phyloP scores from a whole-genome alignment of 1,140 invertebrate species.

The Chymomyza costata region DNA sequence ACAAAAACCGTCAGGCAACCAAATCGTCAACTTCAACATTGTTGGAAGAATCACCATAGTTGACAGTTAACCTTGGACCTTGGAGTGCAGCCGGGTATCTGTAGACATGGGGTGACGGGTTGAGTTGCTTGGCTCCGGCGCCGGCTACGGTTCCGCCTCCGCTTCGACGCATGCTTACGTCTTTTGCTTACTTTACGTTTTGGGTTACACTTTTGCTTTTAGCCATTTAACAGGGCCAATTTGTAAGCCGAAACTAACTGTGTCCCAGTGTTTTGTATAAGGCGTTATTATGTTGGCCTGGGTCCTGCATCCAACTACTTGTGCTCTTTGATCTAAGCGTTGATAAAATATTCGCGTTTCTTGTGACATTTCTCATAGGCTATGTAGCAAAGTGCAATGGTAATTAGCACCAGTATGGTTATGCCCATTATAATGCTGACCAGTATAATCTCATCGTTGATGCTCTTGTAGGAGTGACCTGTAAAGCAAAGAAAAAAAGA shows the following conservation, averaged over 20 bases:
- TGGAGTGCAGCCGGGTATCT: conserved; percentile 13
- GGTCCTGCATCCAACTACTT: neutral
- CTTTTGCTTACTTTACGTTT: conserved; percentile 4
- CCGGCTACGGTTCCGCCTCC: neutral
- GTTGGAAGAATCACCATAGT: conserved; percentile 40
- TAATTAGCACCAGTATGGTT: conserved; percentile 85
- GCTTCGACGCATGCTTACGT: too few relatives aligned
- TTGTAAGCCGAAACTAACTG: conserved; percentile 3
- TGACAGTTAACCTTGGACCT: conserved; percentile 48
- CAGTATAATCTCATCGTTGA: conserved; percentile 91
- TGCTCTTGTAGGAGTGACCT: conserved; percentile 85
- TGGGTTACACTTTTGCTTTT: neutral
- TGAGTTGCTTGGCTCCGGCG: too few relatives aligned
- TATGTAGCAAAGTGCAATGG: conserved; percentile 87
- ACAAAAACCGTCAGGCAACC: conserved; percentile 46
- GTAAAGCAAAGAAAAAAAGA: conserved; percentile 31
- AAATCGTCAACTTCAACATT: conserved; percentile 68
- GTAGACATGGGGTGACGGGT: neutral
- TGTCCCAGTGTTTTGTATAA: neutral
- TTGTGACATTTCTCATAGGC: conserved; percentile 84
- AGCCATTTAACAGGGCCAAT: neutral
- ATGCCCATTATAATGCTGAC: conserved; percentile 90
- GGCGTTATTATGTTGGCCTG: neutral
- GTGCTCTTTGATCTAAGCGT: conserved; percentile 60
- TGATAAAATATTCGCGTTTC: conserved; percentile 75